These are phyloP conservation scores for Neolamprologus sp. DNA, from an alignment of 2,113 vertebrate genomes.

Conservation along the genomic window DNA sequence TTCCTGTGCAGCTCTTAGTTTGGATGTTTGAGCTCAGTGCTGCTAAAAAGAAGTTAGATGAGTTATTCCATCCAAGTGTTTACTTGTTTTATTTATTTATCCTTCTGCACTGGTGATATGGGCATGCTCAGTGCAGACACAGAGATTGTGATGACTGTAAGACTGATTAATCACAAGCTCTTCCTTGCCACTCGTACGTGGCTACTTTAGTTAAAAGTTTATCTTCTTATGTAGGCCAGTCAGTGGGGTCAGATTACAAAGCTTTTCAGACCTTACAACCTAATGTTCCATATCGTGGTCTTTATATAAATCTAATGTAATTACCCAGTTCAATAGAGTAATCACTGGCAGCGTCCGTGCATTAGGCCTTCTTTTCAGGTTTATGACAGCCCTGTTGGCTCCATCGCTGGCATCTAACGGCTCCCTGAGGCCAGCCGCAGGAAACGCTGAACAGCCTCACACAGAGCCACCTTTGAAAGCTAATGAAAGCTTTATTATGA, in stretches of 20 bases:
- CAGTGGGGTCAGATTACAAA: neutral
- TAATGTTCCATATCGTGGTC: neutral
- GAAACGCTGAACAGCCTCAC: conserved; percentile 42
- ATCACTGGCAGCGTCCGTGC: conserved; percentile 26
- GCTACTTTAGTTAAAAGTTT: neutral
- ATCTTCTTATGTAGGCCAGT: neutral
- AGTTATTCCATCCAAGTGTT: neutral
- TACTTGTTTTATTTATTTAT: neutral
- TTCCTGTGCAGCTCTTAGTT: neutral
- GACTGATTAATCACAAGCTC: neutral
- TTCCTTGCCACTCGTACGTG: neutral
- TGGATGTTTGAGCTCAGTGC: neutral
- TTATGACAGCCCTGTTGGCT: conserved; percentile 25
- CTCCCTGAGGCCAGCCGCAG: conserved; percentile 29
- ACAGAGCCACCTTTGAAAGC: conserved; percentile 63
- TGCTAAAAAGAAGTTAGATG: neutral
- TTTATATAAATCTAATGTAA: conserved; percentile 31
- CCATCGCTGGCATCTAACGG: conserved; percentile 13
- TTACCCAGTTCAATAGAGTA: conserved; percentile 38
- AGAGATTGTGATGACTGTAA: neutral
- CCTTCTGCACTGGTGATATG: neutral
- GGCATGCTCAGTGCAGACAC: neutral
- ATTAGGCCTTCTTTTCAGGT: conserved; percentile 18
- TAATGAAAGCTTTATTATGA: conserved; percentile 63
- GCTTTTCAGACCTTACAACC: neutral